Conservation (phyloP, 2,888 invertebrate genomes). For the Lordiphosa andalusiaca region DNA sequence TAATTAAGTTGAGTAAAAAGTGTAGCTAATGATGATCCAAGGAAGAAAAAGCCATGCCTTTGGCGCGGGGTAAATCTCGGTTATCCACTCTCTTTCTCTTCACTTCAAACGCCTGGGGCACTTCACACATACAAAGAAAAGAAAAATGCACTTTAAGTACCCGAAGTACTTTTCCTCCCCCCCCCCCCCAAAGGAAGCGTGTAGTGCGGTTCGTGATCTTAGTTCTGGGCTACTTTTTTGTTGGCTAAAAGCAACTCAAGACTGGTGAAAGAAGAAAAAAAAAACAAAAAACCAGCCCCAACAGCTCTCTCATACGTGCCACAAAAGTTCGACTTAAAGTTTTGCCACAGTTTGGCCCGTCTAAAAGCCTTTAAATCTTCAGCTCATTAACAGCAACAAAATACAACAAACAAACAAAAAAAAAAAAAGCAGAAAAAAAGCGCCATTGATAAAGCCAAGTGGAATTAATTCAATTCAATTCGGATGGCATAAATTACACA, state of each 20-base stretch:
- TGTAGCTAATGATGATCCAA: background rate
- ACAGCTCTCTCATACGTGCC: conserved; percentile 35
- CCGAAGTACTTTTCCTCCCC: conserved; percentile 47
- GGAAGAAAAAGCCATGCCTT: background rate
- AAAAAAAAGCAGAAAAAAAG: too few relatives aligned
- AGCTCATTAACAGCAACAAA: conserved; percentile 41
- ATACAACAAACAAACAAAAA: conserved; percentile 11
- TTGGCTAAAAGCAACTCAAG: conserved; percentile 52
- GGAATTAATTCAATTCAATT: conserved; percentile 31
- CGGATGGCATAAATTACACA: conserved; percentile 30
- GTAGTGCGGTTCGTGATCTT: conserved; percentile 53
- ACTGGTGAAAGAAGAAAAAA: conserved; percentile 16
- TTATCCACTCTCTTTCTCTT: conserved; percentile 16
- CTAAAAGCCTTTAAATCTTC: conserved; percentile 14
- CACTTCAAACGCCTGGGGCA: conserved; percentile 41
- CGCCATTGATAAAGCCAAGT: conserved; percentile 52
- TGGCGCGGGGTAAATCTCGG: conserved; percentile 15
- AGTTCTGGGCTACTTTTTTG: conserved; percentile 49
- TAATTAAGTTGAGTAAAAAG: background rate
- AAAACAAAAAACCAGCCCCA: background rate
- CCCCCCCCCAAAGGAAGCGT: conserved; percentile 13
- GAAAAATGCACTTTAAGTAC: conserved; percentile 56
- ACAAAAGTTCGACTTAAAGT: conserved; percentile 22
- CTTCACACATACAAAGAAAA: conserved; percentile 14
- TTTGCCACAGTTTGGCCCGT: background rate